phyloP scores from a whole-genome alignment of 2,113 vertebrate genomes.

The Nothocercus nigrocapillus region DNA sequence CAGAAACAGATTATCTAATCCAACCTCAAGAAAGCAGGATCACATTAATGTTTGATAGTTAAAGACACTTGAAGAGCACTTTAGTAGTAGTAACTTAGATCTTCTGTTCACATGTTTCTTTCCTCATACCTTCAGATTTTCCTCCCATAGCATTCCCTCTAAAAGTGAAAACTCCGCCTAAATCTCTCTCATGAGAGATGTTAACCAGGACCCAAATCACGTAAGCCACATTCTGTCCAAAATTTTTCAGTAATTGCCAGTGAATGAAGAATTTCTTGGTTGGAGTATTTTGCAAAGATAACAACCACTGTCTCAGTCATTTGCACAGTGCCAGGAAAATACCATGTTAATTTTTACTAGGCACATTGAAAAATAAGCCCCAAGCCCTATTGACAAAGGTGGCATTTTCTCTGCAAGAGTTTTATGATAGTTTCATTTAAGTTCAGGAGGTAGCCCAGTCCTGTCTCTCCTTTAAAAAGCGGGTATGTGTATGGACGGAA shows the following conservation, averaged over 20 bases:
- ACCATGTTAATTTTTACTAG: not conserved
- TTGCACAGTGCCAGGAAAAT: conserved; percentile 64
- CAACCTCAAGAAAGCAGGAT: not conserved
- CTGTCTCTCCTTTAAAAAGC: not conserved
- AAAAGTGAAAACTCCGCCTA: not conserved
- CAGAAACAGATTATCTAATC: conserved; percentile 8
- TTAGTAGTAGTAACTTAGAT: not conserved
- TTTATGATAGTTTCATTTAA: conserved; percentile 42
- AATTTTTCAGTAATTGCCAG: conserved; percentile 15
- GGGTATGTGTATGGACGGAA: not conserved
- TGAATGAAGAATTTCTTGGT: conserved; percentile 17
- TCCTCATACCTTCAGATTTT: not conserved
- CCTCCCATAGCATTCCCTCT: not conserved
- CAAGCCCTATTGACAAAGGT: not conserved
- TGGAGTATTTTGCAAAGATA: conserved; percentile 64
- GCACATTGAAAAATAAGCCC: not conserved
- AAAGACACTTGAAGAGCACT: not conserved
- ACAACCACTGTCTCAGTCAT: conserved; percentile 27
- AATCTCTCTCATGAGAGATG: not conserved
- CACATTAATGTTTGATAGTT: not conserved
- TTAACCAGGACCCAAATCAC: conserved; percentile 1
- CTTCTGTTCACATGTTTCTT: not conserved
- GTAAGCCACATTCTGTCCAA: conserved; percentile 2
- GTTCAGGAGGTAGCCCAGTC: conserved; percentile 9
- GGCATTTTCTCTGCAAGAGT: conserved; percentile 34